A percentile compares a stretch with the other conserved stretches of the same genome.
Evolutionary conservation across 2,797 vertebrate genomes (phyloP).

Genomic region (Coranthus polyacanthus): DNA sequence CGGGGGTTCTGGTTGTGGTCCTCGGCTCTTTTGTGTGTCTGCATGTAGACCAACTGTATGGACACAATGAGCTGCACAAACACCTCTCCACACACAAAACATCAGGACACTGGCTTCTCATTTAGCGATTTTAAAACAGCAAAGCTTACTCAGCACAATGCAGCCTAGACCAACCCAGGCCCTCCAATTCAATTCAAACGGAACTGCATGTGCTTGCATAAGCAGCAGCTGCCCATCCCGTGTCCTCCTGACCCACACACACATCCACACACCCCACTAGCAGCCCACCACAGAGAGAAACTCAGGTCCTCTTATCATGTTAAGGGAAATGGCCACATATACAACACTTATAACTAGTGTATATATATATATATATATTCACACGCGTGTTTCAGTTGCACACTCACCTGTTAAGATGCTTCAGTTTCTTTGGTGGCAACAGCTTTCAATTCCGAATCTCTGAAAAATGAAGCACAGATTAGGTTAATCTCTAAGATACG

Average conservation of each 20-base stretch:
- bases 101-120: conserved; percentile 75
- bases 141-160: conserved; percentile 83
- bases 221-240: conserved; percentile 75
- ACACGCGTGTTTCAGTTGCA: background rate
- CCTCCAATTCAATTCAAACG: conserved; percentile 83
- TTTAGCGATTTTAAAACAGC: conserved; percentile 83
- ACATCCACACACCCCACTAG: conserved; percentile 28
- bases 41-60: conserved; percentile 67
- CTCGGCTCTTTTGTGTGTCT: conserved; percentile 66
- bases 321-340: conserved; percentile 52
- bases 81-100: conserved; percentile 77
- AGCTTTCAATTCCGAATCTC: conserved; percentile 98
- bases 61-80: conserved; percentile 83
- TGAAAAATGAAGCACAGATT: conserved; percentile 57
- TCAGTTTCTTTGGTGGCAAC: conserved; percentile 99
- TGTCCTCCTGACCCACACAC: conserved; percentile 46
- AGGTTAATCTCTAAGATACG: background rate
- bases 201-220: conserved; percentile 86
- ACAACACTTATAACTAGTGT: background rate
- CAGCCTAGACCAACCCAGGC: conserved; percentile 73
- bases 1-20: conserved; percentile 37
- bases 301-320: conserved; percentile 11
- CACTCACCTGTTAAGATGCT: conserved; percentile 93
- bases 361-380: background rate
- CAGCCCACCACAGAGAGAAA: conserved; percentile 39